These are phyloP conservation scores for Sipha maydis DNA, from an alignment of 2,888 invertebrate species.

Conservation along the genomic window DNA sequence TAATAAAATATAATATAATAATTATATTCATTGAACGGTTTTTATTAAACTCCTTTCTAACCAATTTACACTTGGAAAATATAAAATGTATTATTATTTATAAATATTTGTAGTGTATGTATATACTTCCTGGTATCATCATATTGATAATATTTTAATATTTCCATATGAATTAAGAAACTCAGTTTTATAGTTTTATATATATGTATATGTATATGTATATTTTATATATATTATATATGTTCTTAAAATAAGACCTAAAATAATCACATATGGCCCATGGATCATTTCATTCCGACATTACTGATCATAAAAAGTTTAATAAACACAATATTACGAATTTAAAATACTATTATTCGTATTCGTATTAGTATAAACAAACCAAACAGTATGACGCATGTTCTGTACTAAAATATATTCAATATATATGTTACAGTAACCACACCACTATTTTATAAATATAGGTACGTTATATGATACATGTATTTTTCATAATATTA, in stretches of 20 bases:
- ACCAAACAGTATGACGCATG: not conserved
- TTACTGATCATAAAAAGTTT: constrained; percentile 4
- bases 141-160: too few species aligned
- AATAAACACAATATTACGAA: constrained; percentile 28
- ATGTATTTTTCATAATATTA: not conserved
- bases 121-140: too few species aligned
- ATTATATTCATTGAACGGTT: too few species aligned
- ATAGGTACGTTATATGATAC: not conserved
- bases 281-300: not conserved
- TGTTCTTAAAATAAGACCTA: not conserved
- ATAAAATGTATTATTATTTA: too few species aligned
- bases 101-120: too few species aligned
- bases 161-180: not conserved
- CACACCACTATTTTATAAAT: not conserved
- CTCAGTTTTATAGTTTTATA: not conserved
- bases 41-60: too few species aligned
- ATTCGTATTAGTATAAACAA: constrained; percentile 2
- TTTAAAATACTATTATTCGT: constrained; percentile 2
- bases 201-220: too few species aligned
- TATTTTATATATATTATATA: not conserved
- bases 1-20: too few species aligned
- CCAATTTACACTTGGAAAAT: not conserved
- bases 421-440: not conserved
- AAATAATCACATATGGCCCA: constrained; percentile 10
- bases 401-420: not conserved